Evolutionary conservation across 2,797 vertebrate species (phyloP).

Genomic region (Protonibea diacanthus): DNA sequence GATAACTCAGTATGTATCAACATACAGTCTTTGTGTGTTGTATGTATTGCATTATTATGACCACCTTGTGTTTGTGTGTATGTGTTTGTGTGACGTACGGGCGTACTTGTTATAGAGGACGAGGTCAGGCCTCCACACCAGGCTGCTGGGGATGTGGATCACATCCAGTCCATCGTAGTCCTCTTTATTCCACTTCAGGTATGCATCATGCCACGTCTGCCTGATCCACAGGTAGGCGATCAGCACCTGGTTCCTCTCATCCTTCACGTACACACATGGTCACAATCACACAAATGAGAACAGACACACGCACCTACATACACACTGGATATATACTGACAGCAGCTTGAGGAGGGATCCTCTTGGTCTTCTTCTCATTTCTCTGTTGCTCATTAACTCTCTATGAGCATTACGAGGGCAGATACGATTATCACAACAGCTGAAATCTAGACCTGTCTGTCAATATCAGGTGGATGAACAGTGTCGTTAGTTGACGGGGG

Average conservation of each 20-base stretch:
- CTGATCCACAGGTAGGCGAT: constrained; percentile 97
- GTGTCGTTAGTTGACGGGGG: constrained; percentile 4
- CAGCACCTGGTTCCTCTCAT: constrained; percentile 97
- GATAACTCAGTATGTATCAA: no score
- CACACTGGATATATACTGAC: constrained; percentile 2
- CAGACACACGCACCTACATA: constrained; percentile 12
- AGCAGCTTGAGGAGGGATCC: constrained; percentile 1
- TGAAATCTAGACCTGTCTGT: constrained; percentile 71
- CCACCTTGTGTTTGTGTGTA: not conserved
- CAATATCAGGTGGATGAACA: constrained; percentile 75
- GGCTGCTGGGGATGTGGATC: constrained; percentile 95
- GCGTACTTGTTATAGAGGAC: constrained; percentile 97
- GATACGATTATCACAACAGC: constrained; percentile 41
- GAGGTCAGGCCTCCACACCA: constrained; percentile 97
- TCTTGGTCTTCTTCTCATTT: constrained; percentile 26
- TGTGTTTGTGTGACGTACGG: constrained; percentile 64
- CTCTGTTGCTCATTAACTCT: constrained; percentile 45
- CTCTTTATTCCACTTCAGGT: constrained; percentile 95
- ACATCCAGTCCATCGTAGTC: constrained; percentile 96
- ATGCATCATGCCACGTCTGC: constrained; percentile 95
- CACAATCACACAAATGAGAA: constrained; percentile 24
- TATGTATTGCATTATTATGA: not conserved
- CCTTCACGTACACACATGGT: constrained; percentile 73
- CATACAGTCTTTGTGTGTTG: not conserved
- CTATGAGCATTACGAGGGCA: constrained; percentile 21